A percentile compares a stretch with the other conserved stretches of the same genome.
phyloP scores from a whole-genome alignment of 64 coral and sea anemone species.

The Astreopora myriophthalma region DNA sequence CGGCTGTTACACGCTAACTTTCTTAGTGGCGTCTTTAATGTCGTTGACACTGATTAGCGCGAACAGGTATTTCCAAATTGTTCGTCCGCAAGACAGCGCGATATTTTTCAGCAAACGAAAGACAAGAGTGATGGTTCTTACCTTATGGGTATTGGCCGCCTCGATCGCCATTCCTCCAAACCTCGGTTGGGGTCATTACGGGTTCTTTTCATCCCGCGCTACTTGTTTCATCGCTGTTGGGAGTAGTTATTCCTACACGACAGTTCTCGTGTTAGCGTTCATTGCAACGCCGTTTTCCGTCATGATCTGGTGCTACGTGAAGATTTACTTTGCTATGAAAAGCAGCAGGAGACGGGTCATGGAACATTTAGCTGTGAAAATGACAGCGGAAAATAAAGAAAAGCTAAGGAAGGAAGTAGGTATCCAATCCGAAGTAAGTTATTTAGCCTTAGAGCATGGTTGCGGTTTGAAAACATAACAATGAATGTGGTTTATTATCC shows the following conservation, averaged over 20 bases:
- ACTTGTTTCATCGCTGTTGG: conserved; percentile 81
- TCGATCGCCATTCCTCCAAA: conserved; percentile 61
- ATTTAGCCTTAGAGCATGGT: too few relatives aligned
- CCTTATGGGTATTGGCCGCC: conserved; percentile 55
- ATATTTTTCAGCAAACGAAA: conserved; percentile 50
- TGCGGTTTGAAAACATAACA: too few relatives aligned
- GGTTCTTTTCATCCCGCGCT: conserved; percentile 68
- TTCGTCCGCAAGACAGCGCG: conserved; percentile 37
- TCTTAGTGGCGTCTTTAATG: conserved; percentile 67
- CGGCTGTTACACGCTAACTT: conserved; percentile 80
- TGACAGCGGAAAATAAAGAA: neutral
- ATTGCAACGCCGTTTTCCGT: conserved; percentile 77
- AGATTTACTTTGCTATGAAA: conserved; percentile 64
- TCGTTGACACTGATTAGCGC: conserved; percentile 80
- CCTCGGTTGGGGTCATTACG: conserved; percentile 78
- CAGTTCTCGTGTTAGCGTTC: conserved; percentile 59
- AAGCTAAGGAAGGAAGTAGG: conserved; percentile 61
- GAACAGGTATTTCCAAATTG: conserved; percentile 77
- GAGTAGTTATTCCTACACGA: conserved; percentile 79
- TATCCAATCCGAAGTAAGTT: neutral
- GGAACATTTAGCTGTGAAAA: neutral
- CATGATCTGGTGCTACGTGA: conserved; percentile 76
- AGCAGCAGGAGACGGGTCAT: conserved; percentile 53
- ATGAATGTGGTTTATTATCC: too few relatives aligned
- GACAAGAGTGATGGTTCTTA: conserved; percentile 33